Base-by-base conservation (phyloP, 2,888 invertebrate genomes). In the Athalia cordata region DNA sequence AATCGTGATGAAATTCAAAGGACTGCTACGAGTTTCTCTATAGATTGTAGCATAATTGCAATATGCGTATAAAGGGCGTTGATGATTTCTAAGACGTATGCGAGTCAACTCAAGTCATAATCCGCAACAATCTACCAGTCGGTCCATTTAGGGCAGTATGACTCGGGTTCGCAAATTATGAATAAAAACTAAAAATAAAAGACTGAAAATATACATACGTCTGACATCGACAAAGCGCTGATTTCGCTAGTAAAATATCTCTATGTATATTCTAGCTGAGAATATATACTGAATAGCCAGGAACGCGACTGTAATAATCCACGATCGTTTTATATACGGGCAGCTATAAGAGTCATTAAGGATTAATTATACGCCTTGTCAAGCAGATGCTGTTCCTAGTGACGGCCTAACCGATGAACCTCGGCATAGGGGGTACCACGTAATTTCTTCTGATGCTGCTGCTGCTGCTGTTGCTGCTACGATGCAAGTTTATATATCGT, bases 281-380 rank as follows among this genome's bases (percentile, higher is more conserved):
- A 29, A 29, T 29, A 29, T 29, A 29, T 29, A 29, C 29, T 50
- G 50, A 68, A 70, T 68, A 79, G 75, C 77, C 64, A 29, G 29
- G 1, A 29, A 29, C 29, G 29, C 29, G 29, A 29, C 29, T 29
- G 29, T 29, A 29, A 29, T 29, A 67, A 78, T 82, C 84, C 82
- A 83, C 83, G 87, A 87, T 87, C 87, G 87, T 87, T 87, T 87
- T 87, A 87, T 87, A 86, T 85, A 85, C 83, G 85, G 29, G 29
- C 29, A 29, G 29, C 29, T 29, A 29, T 29, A 29, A 29, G 29
- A 87, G 86, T 87, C 87, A 87, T 87, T 87, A 87, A 86, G 86
- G 87, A 87, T 87, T 87, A 87, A 87, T 87, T 87, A 87, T 87
- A 87, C 87, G 87, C 87, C 87, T 87, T 86, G 87, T 87, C 87